These are phyloP conservation scores for Lagodon rhomboides DNA, from an alignment of 2,797 vertebrate genomes.

Conservation along the genomic window DNA sequence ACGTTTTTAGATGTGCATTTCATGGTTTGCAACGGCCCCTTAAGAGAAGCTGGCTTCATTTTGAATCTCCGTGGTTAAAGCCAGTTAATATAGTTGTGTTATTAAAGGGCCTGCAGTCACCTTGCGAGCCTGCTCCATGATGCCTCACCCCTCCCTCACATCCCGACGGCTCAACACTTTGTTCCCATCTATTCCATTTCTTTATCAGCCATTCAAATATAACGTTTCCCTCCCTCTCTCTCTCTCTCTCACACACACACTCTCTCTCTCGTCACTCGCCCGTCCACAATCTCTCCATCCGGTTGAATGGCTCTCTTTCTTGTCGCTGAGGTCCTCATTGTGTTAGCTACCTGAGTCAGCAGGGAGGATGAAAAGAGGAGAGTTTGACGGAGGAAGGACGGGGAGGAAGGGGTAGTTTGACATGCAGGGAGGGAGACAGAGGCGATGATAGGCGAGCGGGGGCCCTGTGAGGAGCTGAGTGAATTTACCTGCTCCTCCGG, in stretches of 20 bases:
- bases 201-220: slow-evolving; percentile 80
- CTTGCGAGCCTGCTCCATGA: slow-evolving; percentile 62
- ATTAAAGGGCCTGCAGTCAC: slow-evolving; percentile 80
- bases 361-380: slow-evolving; percentile 78
- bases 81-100: slow-evolving; percentile 79
- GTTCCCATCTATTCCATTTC: slow-evolving; percentile 71
- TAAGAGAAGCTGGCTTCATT: slow-evolving; percentile 73
- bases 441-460: slow-evolving; percentile 68
- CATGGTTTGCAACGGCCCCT: slow-evolving; percentile 70
- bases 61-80: slow-evolving; percentile 79
- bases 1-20: slow-evolving; percentile 78
- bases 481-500: slow-evolving; percentile 79
- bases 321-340: slow-evolving; percentile 76
- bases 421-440: slow-evolving; percentile 66
- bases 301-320: slow-evolving; percentile 75
- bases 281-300: slow-evolving; percentile 73
- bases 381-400: slow-evolving; percentile 64
- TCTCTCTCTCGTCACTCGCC: slow-evolving; percentile 36
- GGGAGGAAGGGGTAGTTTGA: slow-evolving; percentile 63
- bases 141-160: slow-evolving; percentile 35
- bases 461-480: slow-evolving; percentile 62
- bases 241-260: background rate
- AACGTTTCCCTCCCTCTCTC: slow-evolving; percentile 57
- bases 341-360: slow-evolving; percentile 85
- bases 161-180: slow-evolving; percentile 67